Base-by-base conservation (phyloP, 2,888 invertebrate species). In the Acrobeloides nanus region DNA sequence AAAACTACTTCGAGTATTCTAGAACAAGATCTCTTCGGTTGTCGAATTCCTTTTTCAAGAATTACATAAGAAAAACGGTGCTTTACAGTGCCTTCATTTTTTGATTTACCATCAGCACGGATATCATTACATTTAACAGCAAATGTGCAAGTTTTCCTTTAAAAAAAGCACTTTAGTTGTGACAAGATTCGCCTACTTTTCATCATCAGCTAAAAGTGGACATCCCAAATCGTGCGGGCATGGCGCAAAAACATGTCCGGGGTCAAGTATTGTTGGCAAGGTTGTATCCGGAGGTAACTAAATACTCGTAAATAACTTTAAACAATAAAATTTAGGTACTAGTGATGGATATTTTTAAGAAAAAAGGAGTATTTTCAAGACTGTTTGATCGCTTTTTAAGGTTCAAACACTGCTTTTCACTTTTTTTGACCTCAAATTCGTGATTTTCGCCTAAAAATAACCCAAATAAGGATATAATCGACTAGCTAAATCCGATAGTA, bases 171-270 rank as follows among this genome's bases (percentile, higher is more conserved):
- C 34, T 10, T 39, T 35, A 1, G 18, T 21, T 15, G 20, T 38
- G 25, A 35, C 17, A 31, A 47, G 23, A 20, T n/a, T 44, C 17
- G 29, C 4, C n/a, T 29, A 5, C 20, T 21, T 17, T 5, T 35
- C 59, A 6, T 45, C 39, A 20, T 53, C 25, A 10, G 41, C 34
- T 10, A 45, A 15, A 18, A 84, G 79, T 0, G 92, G 92, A 73
- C 92, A 93, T 0, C 78, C 66, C 20, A 76, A 73, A 63, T 88
- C 85, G 68, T 89, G 87, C 0, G 89, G 85, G 73, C 92, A 93
- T 79, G 86, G 73, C 4, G 70, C 69, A 33, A 64, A 48, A 3
- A 72, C 67, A n/a, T 62, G 55, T 0, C 66, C 73, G 1, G 61
- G 54, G 4, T 64, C 65, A 1, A 66, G 41, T 15, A 53, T 39